Percentiles rank a stretch among this genome's conserved stretches.
phyloP scores from a whole-genome alignment of 2,797 vertebrate genomes.

The Alcedo quadribrachys region DNA sequence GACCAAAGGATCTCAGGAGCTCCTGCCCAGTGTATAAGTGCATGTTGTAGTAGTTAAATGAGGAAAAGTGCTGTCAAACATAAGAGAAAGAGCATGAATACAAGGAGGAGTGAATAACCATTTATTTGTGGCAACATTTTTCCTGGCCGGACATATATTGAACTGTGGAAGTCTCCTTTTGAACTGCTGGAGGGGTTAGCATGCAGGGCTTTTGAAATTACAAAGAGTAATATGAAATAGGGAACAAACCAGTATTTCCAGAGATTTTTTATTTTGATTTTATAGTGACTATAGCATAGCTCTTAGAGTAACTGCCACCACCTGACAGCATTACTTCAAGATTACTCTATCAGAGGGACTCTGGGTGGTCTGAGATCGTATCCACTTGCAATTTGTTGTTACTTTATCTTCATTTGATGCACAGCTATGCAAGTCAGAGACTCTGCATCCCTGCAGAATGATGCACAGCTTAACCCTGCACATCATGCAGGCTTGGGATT shows the following conservation, averaged over 20 bases:
- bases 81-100: neutral
- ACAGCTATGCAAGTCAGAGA: neutral
- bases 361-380: neutral
- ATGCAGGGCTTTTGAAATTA: neutral
- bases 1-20: neutral
- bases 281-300: no score
- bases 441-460: neutral
- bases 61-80: neutral
- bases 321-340: neutral
- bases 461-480: no score
- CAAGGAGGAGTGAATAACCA: neutral
- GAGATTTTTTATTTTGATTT: neutral
- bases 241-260: neutral
- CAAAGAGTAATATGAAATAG: neutral
- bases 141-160: neutral
- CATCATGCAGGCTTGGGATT: rapidly evolving
- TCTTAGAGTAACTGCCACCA: neutral
- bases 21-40: neutral
- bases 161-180: neutral
- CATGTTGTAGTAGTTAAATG: neutral
- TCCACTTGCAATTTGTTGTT: neutral
- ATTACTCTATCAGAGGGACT: neutral
- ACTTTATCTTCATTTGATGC: slow-evolving; percentile 7
- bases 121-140: neutral
- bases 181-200: neutral